A percentile compares a stretch with the other conserved stretches of the same genome.
Conservation (phyloP, 2,888 invertebrate genomes). For the Himalopsyche kuldschensis region DNA sequence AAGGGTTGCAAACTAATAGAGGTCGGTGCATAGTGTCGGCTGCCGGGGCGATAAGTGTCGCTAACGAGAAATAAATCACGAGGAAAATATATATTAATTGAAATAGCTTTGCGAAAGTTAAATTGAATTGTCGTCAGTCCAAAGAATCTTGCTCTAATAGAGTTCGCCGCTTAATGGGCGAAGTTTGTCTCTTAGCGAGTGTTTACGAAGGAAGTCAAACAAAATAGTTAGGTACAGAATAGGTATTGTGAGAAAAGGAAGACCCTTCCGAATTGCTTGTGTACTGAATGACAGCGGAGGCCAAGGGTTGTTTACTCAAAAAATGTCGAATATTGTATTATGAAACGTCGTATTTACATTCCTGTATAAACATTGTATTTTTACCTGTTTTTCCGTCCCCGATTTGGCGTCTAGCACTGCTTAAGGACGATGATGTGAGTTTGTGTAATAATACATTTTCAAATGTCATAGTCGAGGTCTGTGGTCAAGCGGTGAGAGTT, state of each 20-base stretch:
- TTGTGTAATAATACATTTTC: too few relatives aligned
- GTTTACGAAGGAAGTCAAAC: neutral
- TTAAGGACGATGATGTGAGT: too few relatives aligned
- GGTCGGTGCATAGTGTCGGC: neutral
- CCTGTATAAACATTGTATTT: too few relatives aligned
- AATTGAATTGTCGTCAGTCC: conserved; percentile 33
- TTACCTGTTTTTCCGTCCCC: too few relatives aligned
- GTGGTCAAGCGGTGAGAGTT: too few relatives aligned
- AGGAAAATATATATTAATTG: conserved; percentile 24
- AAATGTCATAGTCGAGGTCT: too few relatives aligned
- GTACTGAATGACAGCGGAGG: neutral
- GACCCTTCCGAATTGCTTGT: neutral
- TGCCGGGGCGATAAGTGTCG: neutral
- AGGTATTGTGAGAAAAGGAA: neutral
- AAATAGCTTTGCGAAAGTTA: conserved; percentile 31
- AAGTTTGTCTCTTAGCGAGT: conserved; percentile 22
- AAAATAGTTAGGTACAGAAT: neutral
- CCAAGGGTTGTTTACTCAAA: too few relatives aligned
- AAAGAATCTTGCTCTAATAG: conserved; percentile 21
- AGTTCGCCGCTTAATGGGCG: conserved; percentile 29
- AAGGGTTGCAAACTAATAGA: neutral
- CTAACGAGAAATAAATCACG: conserved; percentile 24
- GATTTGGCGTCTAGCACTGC: too few relatives aligned
- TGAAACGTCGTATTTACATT: too few relatives aligned
- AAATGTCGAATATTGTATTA: too few relatives aligned